phyloP scores from a whole-genome alignment of 2,113 vertebrate species.

The Hippocampus mohnikei region DNA sequence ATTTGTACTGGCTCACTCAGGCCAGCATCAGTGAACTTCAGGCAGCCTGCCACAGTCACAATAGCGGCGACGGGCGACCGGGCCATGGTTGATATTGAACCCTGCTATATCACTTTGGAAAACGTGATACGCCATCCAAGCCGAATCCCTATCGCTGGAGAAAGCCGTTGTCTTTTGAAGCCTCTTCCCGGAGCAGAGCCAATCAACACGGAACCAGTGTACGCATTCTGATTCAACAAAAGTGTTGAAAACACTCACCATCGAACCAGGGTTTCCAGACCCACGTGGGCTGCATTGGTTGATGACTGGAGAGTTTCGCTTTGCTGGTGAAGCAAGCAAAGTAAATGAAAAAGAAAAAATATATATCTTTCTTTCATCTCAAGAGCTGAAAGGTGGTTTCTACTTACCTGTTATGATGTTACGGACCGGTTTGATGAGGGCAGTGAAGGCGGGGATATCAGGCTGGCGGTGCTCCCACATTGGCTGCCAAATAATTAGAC shows the following conservation, averaged over 20 bases:
- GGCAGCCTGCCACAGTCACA: no score
- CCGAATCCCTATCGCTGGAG: neutral
- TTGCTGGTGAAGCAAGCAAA: conserved; percentile 72
- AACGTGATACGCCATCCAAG: neutral
- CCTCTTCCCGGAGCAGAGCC: conserved; percentile 22
- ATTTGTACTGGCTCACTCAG: no score
- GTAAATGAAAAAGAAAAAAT: conserved; percentile 11
- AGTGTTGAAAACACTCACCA: conserved; percentile 56
- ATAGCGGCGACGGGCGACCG: no score
- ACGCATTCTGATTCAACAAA: conserved; percentile 8
- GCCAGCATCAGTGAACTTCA: no score
- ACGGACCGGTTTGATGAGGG: conserved; percentile 89
- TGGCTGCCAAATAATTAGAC: conserved; percentile 95
- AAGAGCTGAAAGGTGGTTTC: no score
- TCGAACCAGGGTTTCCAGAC: conserved; percentile 77
- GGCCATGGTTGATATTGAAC: no score
- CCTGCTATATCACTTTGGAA: no score
- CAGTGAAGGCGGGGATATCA: conserved; percentile 89
- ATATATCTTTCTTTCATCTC: neutral
- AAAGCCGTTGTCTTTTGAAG: conserved; percentile 3
- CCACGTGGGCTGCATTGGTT: conserved; percentile 82
- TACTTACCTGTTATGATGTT: conserved; percentile 89
- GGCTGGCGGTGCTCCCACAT: conserved; percentile 99
- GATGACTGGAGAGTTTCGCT: conserved; percentile 89
- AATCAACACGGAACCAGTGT: conserved; percentile 23